These are phyloP conservation scores for Graphium colonna DNA, from an alignment of 2,888 invertebrate species.

Conservation along the genomic window DNA sequence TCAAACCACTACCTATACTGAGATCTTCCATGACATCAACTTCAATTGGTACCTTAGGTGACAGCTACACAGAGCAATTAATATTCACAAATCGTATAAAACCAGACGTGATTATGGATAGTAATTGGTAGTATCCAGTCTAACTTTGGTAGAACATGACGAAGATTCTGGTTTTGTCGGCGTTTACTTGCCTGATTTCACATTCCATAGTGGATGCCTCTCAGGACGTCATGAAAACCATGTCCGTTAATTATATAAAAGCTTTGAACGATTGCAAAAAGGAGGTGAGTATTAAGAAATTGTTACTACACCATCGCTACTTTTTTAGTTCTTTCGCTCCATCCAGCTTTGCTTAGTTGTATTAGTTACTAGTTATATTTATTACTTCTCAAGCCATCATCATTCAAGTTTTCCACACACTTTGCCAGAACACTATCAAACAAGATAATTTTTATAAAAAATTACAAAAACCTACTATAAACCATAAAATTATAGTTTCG, in stretches of 20 bases:
- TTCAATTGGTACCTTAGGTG: slow-evolving; percentile 2
- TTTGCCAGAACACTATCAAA: too few species aligned
- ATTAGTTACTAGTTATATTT: too few species aligned
- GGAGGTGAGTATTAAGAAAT: slow-evolving; percentile 36
- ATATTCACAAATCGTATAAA: neutral
- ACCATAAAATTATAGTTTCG: too few species aligned
- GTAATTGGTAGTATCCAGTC: neutral
- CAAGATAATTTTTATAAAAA: too few species aligned
- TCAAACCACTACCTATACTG: too few species aligned
- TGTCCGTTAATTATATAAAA: slow-evolving; percentile 39
- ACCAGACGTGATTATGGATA: neutral
- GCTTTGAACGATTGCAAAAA: slow-evolving; percentile 44
- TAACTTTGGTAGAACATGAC: neutral
- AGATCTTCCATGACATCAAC: neutral
- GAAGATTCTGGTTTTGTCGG: slow-evolving; percentile 27
- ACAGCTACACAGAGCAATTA: slow-evolving; percentile 2
- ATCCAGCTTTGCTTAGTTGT: too few species aligned
- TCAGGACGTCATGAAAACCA: slow-evolving; percentile 40
- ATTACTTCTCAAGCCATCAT: too few species aligned
- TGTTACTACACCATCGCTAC: too few species aligned
- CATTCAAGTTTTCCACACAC: too few species aligned
- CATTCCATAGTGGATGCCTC: slow-evolving; percentile 35
- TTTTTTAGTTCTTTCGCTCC: too few species aligned
- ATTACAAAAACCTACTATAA: too few species aligned
- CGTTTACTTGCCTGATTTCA: slow-evolving; percentile 29